Base-by-base conservation (phyloP, 2,888 invertebrate species). In the Rhimphoctona megacephalus region DNA sequence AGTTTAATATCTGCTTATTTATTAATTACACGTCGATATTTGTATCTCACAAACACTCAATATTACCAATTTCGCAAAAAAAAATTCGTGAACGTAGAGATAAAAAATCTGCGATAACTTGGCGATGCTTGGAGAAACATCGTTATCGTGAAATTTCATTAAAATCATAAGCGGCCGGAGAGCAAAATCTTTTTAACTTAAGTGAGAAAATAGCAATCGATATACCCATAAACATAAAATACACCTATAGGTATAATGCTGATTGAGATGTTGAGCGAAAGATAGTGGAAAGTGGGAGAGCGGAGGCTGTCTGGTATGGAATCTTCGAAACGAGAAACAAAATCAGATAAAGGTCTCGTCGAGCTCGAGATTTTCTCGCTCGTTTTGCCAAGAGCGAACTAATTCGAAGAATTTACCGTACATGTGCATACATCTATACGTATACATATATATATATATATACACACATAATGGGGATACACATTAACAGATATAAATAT, bases 301-400 rank as follows among this genome's bases (percentile, higher is more conserved):
- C 70, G 81, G 57, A 81, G 49, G 39, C 81, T 69, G 64, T n/a
- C 72, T 67, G 67, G 80, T 79, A 73, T 76, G 77, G 83, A 86
- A 86, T 86, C 83, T 83, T 61, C 81, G 83, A 86, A 86, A 86
- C 81, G 86, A 86, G 86, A 86, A 86, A 81, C 86, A 80, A 83
- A 86, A 86, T 86, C 86, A 86, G 86, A 86, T 86, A 86, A 86
- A 86, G 80, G 84, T 69, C 69, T 76, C 73, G 70, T 52, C 67
- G 36, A 39, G 57, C 57, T 54, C 19, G 52, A 72, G 80, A 69
- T 81, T 85, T 82, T 83, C 80, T 83, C 77, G 46, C 82, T 83
- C 77, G 73, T 74, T 83, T 81, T 76, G 57, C 81, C 81, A 30
- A 66, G 80, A 77, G 86, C 76, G 77, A 86, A 86, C 83, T 86